Evolutionary conservation across 1,140 invertebrate genomes (phyloP).

Genomic region (Lethrus apterus): DNA sequence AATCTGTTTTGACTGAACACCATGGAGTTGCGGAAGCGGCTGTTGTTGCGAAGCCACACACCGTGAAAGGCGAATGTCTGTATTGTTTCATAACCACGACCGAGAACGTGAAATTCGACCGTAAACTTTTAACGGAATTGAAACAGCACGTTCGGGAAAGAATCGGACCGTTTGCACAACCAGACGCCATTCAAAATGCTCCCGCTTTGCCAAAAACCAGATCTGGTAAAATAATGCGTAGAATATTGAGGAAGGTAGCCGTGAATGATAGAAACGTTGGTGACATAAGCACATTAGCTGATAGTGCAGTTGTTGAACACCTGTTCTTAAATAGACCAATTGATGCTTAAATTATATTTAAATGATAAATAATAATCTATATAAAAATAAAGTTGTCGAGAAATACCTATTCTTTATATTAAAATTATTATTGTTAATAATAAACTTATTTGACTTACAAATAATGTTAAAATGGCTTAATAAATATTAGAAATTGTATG

Average conservation of each 20-base stretch:
- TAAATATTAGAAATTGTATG: too few relatives aligned
- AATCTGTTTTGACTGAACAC: constrained; percentile 84
- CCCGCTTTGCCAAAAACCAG: constrained; percentile 92
- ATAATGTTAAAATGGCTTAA: too few relatives aligned
- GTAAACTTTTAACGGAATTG: constrained; percentile 64
- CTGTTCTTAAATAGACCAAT: constrained; percentile 63
- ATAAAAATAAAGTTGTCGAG: too few relatives aligned
- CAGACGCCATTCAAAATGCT: constrained; percentile 89
- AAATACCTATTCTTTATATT: not conserved
- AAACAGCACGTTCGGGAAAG: constrained; percentile 80
- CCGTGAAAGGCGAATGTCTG: constrained; percentile 91
- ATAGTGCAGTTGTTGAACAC: constrained; percentile 74
- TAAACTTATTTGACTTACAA: too few relatives aligned
- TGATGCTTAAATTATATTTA: constrained; percentile 17
- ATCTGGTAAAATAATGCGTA: constrained; percentile 96
- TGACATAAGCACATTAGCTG: constrained; percentile 87
- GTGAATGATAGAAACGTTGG: constrained; percentile 81
- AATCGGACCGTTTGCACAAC: constrained; percentile 94
- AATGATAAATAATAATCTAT: too few relatives aligned
- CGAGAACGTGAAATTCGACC: constrained; percentile 62
- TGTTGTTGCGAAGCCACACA: constrained; percentile 88
- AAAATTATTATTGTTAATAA: not conserved
- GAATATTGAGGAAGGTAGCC: constrained; percentile 90
- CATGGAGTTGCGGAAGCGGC: constrained; percentile 82
- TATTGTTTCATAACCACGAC: constrained; percentile 94